Evolutionary conservation across 2,888 invertebrate species (phyloP), one percentile per base, ranked within the genome.

Genomic region (Trissolcus brochymenae): DNA sequence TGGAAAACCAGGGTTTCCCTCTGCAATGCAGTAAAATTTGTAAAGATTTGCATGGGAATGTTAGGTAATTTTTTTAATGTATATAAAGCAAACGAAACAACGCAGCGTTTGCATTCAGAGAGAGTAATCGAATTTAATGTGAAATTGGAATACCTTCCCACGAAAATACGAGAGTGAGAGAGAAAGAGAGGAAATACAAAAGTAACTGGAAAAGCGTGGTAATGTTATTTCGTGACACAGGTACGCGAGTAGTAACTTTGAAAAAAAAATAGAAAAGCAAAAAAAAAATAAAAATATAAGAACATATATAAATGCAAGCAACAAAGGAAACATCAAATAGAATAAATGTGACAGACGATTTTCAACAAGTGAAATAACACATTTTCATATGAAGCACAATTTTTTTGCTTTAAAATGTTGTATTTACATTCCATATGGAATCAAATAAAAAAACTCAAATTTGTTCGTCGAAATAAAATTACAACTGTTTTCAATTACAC

Each of bases 111-210:
- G 43, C 40, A 43, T 65, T 65, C 59, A 29, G 9, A 19, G 16
- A 49, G 55, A 50, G 56, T 66, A 73, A 73, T 66, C 66, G 73
- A 73, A 73, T 73, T 66, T 61, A 61, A 61, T 56, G 61, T 19
- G 43, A 56, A 60, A 73, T 73, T 73, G 66, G 66, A 72, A 66
- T 60, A 35, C 60, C 65, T 59, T 40, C 59, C 60, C 43, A 6
- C 21, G 54, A 51, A 65, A 65, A 55, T 46, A 43, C 62, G 40
- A 64, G 57, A 17, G 35, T 4, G 25, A 3, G 57, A 17, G 35
- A 25, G 25, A 3, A 4, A 25, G 25, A 35, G 6, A 35, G 35
- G n/a, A 60, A 54, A 49, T 40, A 72, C 55, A 72, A 53, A 71
- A 64, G 62, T 57, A 64, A 35, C 56, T 51, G 53, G 13, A 59